Evolutionary conservation across 2,888 invertebrate species (phyloP).

Genomic region (Hirtodrosophila histrioides): DNA sequence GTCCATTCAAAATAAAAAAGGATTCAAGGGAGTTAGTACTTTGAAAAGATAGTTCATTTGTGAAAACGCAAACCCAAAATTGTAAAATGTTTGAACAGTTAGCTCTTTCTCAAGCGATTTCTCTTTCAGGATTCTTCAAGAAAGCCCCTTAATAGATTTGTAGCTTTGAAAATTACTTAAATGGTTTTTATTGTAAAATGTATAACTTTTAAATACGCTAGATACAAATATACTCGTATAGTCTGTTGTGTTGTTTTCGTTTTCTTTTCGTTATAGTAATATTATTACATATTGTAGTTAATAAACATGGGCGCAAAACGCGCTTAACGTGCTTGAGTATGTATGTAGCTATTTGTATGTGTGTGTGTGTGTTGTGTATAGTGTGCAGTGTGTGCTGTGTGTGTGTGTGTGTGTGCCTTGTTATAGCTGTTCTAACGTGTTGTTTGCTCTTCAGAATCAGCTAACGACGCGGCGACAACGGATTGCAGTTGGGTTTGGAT

Average conservation of each 20-base stretch:
- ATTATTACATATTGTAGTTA: slow-evolving; percentile 31
- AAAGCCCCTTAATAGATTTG: background rate
- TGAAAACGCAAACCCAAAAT: no score
- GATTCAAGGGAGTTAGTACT: no score
- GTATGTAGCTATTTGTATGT: slow-evolving; percentile 36
- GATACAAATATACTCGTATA: slow-evolving; percentile 35
- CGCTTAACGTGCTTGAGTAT: slow-evolving; percentile 60
- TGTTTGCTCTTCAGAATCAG: slow-evolving; percentile 36
- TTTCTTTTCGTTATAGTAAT: slow-evolving; percentile 18
- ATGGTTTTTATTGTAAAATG: slow-evolving; percentile 45
- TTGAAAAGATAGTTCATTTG: no score
- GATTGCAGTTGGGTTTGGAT: slow-evolving; percentile 29
- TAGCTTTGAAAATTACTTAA: slow-evolving; percentile 48
- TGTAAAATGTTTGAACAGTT: no score
- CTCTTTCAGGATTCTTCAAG: no score
- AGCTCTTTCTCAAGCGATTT: no score
- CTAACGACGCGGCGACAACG: slow-evolving; percentile 21
- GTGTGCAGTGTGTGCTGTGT: no score
- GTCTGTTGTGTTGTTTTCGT: slow-evolving; percentile 37
- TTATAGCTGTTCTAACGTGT: slow-evolving; percentile 11
- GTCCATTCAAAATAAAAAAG: no score
- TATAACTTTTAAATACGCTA: slow-evolving; percentile 53
- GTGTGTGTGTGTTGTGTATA: slow-evolving; percentile 25
- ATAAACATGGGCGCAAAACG: slow-evolving; percentile 33
- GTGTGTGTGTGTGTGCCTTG: slow-evolving; percentile 15